These are phyloP conservation scores for Microcebus lehilahytsara DNA, from an alignment of 2,113 vertebrate species.

Conservation along the genomic window DNA sequence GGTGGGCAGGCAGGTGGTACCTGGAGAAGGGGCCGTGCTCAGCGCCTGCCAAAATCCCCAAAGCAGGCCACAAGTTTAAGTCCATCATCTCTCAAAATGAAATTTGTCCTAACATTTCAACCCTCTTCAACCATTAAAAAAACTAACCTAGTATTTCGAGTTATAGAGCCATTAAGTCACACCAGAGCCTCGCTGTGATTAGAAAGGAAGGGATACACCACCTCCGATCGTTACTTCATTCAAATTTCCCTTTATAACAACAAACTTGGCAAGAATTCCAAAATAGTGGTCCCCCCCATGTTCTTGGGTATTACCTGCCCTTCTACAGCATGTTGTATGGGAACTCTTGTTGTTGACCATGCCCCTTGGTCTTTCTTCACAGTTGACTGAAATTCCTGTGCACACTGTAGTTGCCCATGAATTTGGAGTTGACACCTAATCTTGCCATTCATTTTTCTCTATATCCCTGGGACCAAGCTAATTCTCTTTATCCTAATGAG, in stretches of 20 bases:
- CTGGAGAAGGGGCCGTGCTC: no score
- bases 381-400: not conserved
- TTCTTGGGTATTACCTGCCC: not conserved
- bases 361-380: not conserved
- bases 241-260: not conserved
- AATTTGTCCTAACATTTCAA: not conserved
- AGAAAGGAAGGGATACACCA: not conserved
- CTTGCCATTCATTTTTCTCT: not conserved
- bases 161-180: not conserved
- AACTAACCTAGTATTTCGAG: not conserved
- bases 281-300: not conserved
- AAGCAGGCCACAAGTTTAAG: not conserved
- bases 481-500: constrained; percentile 17
- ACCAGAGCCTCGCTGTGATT: not conserved
- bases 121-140: not conserved
- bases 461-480: not conserved
- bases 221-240: not conserved
- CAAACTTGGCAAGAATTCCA: not conserved
- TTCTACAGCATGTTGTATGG: not conserved
- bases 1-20: not conserved
- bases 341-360: not conserved
- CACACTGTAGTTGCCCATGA: not conserved
- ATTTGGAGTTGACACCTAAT: not conserved
- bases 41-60: not conserved
- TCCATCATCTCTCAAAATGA: not conserved